Evolutionary conservation across 2,797 vertebrate genomes (phyloP), one percentile per base, ranked within the genome.

Genomic region (Chrysocyon brachyurus): DNA sequence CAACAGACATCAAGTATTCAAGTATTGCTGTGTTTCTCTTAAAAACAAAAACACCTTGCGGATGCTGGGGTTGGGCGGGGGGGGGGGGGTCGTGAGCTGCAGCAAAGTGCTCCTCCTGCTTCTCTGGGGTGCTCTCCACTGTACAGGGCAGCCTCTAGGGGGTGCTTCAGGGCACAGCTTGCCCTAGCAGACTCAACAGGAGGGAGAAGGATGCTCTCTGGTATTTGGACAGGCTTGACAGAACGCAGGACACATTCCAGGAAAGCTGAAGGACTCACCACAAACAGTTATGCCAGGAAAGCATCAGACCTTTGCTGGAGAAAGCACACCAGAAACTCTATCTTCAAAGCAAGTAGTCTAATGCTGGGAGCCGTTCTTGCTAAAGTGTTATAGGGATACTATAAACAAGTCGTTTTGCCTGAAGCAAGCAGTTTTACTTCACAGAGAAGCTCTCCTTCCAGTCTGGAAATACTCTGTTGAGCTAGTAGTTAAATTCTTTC

Each of bases 181-280:
- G 93, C 33, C 68, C 40, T 68, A 83, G 12, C 33, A 49, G 49
- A 61, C 22, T 5, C 6, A 33, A 56, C 91, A 28, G 33, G 52
- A 61, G 19, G 26, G 11, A 77, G 54, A 8, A 78, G 22, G 49
- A 59, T 15, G n/a, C 24, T 49, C 84, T 88, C 82, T 77, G 78
- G 28, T 85, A 6, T 73, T 49, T 19, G 54, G 26, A 87, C 87
- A 11, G 33, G 72, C 73, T 61, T 75, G 52, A 85, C 24, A 89
- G 33, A 17, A 52, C 63, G 31, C 86, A 84, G 61, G 22, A 87
- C 57, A 59, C 63, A 68, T 61, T 78, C 89, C 81, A 72, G 73
- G 75, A 84, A 24, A 57, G 57, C 36, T 9, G 17, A 81, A 81
- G 72, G 89, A 96, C 85, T 96, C 88, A 77, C 40, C n/a, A 63